Base-by-base conservation (phyloP, 2,888 invertebrate genomes). In the Hipparchia semele region DNA sequence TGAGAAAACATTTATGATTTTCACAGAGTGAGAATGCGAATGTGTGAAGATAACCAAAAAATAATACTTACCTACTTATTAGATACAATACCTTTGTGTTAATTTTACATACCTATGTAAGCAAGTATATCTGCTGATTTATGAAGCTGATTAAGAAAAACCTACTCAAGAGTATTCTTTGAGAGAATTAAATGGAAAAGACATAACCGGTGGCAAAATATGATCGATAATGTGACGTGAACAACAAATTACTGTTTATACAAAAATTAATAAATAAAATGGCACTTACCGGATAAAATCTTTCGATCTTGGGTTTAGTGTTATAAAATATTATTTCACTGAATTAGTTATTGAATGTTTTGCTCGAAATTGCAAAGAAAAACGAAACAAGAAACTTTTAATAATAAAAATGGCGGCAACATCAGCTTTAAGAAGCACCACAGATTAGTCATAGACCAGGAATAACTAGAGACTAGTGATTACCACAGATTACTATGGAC, bases 381-480 rank as follows among this genome's bases (percentile, higher is more conserved):
- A 73, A 73, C 65, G 73, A 69, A 67, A 77, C 10, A 3, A 54
- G 53, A 77, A 73, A 73, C 75, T 75, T 76, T 83, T 83, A 83
- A 84, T 80, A 82, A 84, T 81, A 86, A 88, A 89, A 90, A 90
- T 90, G 90, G 90, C 90, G 90, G 89, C 86, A 89, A 87, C 83
- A 39, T 39, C 39, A 39, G 39, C 39, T 39, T 39, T 5, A 39
- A 39, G 39, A 39, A 39, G 39, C 5, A 49, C 49, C 7, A 49
- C 49, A 46, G 46, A 46, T 46, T 46, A 23, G 23, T 23, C 23
- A 23, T 23, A 23, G 23, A 23, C 23, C 23, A 23, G 23, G 23
- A 23, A 23, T 1, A 23, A 23, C 23, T 23, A 23, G 23, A 23
- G 23, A 23, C 23, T 23, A 23, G 23, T 23, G 23, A 23, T 23